Base-by-base conservation (phyloP, 2,113 vertebrate genomes). In the Probosciger aterrimus region DNA sequence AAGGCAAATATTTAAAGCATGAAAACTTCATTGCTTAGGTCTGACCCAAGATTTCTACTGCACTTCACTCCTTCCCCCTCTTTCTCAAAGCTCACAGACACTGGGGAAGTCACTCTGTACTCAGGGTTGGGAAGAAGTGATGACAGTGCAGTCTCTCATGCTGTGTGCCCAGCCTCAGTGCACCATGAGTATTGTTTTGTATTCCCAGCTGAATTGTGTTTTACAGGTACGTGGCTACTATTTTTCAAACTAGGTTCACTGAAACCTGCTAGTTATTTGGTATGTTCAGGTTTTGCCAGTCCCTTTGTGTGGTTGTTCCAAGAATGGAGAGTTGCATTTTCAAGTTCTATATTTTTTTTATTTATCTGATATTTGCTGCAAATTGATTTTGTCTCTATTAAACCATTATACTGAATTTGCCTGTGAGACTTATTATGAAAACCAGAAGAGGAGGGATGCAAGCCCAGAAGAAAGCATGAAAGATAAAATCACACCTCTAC, bases 361-460 rank as follows among this genome's bases (percentile, higher is more conserved):
- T 62, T 71, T 43, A 31, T 52, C 24, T 62, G 25, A 57, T 80
- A 74, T 39, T 95, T 90, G 25, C n/a, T 65, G 46, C 11, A 46
- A 69, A 59, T 77, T 80, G 18, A 47, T 15, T 88, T 82, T 81
- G 10, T 86, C 94, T 88, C 25, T 44, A 27, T 78, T 82, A 81
- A 83, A 57, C 23, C 6, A 28, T 43, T n/a, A 33, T 33, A 57
- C 75, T 83, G 64, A 92, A 83, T 90, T 39, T 83, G 10, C 30
- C 35, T 15, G 12, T 74, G 12, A 90, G 27, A 95, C 53, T 78
- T 64, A 83, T 88, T 25, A 50, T 31, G 20, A 50, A 43, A 88
- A 80, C 39, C 25, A 53, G 67, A 94, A 39, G 14, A 53, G 14
- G 90, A 95, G 18, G 30, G 23, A 69, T 53, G 18, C 15, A 67